Evolutionary conservation across 2,797 vertebrate species (phyloP).

Genomic region (Xiphophorus birchmanni): DNA sequence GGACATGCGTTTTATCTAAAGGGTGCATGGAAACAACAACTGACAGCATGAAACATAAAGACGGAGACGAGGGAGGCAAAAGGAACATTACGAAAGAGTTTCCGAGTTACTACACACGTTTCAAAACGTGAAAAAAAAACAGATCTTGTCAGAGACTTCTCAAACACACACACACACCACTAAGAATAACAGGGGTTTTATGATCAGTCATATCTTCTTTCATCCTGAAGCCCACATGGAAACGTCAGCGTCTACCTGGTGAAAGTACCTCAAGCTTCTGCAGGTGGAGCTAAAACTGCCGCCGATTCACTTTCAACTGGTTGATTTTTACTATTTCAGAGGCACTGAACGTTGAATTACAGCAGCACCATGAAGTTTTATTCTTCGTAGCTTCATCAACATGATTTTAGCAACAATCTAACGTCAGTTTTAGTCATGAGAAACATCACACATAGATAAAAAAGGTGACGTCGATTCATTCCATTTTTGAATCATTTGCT

Average conservation of each 20-base stretch:
- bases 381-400: not conserved
- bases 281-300: constrained; percentile 2
- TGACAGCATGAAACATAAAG: constrained; percentile 25
- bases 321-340: not conserved
- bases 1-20: constrained; percentile 58
- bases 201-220: not conserved
- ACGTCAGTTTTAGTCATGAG: not conserved
- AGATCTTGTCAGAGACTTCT: constrained; percentile 8
- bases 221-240: not conserved
- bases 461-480: not conserved
- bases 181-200: not conserved
- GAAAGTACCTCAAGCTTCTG: constrained; percentile 25
- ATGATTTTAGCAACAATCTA: not conserved
- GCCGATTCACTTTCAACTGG: not conserved
- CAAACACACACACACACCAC: not conserved
- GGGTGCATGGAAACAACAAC: constrained; percentile 24
- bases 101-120: constrained; percentile 24
- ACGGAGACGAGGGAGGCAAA: constrained; percentile 10
- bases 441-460: not conserved
- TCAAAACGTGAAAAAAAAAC: constrained; percentile 14
- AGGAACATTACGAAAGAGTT: constrained; percentile 6
- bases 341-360: not conserved
- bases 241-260: constrained; percentile 3
- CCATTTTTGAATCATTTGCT: not conserved
- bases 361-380: not conserved